A percentile compares a stretch with the other conserved stretches of the same genome.
phyloP scores from a whole-genome alignment of 2,113 vertebrate genomes.

The Equus przewalskii region DNA sequence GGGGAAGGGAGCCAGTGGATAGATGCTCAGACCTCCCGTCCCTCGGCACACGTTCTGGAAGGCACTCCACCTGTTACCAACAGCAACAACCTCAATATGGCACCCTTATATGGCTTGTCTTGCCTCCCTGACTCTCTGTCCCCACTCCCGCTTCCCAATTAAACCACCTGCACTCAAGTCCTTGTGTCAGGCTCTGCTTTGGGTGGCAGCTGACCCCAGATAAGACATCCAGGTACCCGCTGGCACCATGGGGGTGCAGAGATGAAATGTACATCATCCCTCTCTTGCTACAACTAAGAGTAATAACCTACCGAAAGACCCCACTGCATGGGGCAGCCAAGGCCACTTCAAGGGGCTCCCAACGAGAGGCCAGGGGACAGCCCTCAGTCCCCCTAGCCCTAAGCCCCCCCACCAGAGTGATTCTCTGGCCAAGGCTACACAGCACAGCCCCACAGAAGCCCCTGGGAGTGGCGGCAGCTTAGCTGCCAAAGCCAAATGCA shows the following conservation, averaged over 20 bases:
- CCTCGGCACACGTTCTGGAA: accelerated
- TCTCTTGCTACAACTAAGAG: neutral
- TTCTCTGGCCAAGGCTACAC: neutral
- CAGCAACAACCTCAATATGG: accelerated
- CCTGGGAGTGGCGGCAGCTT: neutral
- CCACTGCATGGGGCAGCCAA: too few relatives aligned
- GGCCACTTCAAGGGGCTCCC: neutral
- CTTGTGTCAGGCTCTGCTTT: neutral
- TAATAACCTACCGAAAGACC: neutral
- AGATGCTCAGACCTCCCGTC: neutral
- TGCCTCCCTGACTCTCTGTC: neutral
- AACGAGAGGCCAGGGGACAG: neutral
- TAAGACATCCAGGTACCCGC: neutral
- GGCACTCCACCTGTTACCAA: neutral
- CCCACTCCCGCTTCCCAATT: neutral
- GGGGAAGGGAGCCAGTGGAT: neutral
- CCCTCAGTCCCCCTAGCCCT: neutral
- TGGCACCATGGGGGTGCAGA: accelerated
- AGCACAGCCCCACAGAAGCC: neutral
- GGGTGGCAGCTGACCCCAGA: accelerated
- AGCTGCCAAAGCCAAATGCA: neutral
- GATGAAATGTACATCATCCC: neutral
- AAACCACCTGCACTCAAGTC: neutral
- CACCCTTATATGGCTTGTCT: accelerated
- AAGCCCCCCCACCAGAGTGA: neutral